These are phyloP conservation scores for Agriopis aurantiaria DNA, from an alignment of 2,888 invertebrate genomes.

Conservation along the genomic window DNA sequence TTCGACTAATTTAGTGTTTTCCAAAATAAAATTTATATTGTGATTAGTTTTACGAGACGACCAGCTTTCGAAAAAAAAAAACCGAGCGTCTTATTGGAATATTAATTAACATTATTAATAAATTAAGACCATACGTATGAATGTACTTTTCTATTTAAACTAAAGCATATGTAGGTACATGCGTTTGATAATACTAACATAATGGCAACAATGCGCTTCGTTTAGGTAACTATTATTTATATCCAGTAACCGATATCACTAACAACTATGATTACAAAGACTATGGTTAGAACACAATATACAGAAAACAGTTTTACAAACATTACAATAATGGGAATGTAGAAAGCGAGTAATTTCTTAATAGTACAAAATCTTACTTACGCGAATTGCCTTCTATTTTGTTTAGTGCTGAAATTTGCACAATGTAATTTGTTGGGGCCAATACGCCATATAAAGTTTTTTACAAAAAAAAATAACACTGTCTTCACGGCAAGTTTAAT, in stretches of 20 bases:
- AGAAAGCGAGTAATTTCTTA: conserved; percentile 44
- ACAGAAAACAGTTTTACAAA: conserved; percentile 65
- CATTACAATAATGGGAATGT: conserved; percentile 70
- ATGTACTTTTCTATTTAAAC: neutral
- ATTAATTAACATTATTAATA: too few relatives aligned
- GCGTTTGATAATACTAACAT: conserved; percentile 61
- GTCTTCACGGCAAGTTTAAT: too few relatives aligned
- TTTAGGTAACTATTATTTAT: conserved; percentile 77
- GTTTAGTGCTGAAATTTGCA: neutral
- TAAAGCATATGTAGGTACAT: conserved; percentile 3
- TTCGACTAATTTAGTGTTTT: too few relatives aligned
- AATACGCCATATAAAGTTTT: too few relatives aligned
- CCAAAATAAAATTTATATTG: too few relatives aligned
- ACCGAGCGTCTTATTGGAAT: neutral
- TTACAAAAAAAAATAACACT: too few relatives aligned
- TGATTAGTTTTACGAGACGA: too few relatives aligned
- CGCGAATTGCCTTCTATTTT: neutral
- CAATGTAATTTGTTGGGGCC: neutral
- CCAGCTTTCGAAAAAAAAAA: too few relatives aligned
- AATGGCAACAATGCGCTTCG: conserved; percentile 77
- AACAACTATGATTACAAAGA: conserved; percentile 52
- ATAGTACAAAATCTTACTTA: conserved; percentile 22
- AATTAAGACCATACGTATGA: neutral
- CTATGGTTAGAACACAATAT: conserved; percentile 65
- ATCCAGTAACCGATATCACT: conserved; percentile 50